phyloP scores from a whole-genome alignment of 2,797 vertebrate genomes.

The Scomberomorus guttatus region DNA sequence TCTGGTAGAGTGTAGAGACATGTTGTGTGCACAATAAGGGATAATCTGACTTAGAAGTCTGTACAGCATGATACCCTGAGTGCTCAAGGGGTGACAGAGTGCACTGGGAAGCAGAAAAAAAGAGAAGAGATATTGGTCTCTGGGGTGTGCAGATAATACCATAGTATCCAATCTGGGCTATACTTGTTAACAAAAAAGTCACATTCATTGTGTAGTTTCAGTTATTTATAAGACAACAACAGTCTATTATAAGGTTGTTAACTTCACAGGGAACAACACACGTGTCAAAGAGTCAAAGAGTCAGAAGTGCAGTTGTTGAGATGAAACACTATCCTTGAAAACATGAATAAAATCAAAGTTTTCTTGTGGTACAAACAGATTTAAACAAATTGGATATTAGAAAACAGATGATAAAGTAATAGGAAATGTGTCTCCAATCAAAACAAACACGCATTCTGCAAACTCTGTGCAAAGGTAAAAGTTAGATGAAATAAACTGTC shows the following conservation, averaged over 20 bases:
- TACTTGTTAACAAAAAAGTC: conserved; percentile 52
- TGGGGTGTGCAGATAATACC: conserved; percentile 54
- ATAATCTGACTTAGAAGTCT: conserved; percentile 73
- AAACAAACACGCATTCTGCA: conserved; percentile 17
- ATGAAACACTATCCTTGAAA: not conserved
- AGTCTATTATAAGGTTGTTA: conserved; percentile 51
- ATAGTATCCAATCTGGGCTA: conserved; percentile 45
- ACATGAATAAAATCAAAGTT: not conserved
- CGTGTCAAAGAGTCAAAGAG: conserved; percentile 12
- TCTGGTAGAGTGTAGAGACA: conserved; percentile 62
- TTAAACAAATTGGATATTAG: not conserved
- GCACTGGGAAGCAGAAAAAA: conserved; percentile 61
- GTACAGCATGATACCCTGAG: conserved; percentile 73
- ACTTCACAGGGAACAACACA: conserved; percentile 35
- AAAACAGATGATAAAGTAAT: not conserved
- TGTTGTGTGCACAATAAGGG: conserved; percentile 69
- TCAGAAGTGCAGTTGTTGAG: conserved; percentile 24
- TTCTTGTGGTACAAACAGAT: not conserved
- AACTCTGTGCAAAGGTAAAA: conserved; percentile 31
- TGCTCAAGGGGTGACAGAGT: conserved; percentile 76
- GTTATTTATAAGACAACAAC: conserved; percentile 56
- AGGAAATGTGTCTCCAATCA: not conserved
- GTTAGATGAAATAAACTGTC: conserved; percentile 54
- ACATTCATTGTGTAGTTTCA: conserved; percentile 30
- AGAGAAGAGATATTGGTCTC: conserved; percentile 55